Evolutionary conservation across 2,797 vertebrate species (phyloP).

Genomic region (Melopsittacus undulatus): DNA sequence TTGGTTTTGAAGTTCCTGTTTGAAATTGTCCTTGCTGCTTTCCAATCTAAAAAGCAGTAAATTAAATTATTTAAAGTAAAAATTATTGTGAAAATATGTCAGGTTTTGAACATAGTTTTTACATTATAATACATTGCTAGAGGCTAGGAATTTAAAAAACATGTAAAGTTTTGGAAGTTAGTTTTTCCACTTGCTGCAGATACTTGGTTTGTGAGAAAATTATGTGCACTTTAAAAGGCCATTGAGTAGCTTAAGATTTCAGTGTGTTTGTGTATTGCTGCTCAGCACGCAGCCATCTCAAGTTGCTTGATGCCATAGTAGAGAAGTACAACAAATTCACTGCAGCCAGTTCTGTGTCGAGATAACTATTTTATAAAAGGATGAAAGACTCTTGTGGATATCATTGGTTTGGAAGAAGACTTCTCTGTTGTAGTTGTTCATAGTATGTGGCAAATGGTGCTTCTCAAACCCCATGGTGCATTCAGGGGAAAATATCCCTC

Average conservation of each 20-base stretch:
- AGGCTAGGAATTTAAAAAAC: neutral
- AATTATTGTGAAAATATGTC: slow-evolving; percentile 42
- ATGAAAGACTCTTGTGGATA: neutral
- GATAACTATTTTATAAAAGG: neutral
- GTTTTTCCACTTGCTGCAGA: neutral
- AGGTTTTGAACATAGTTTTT: slow-evolving; percentile 2
- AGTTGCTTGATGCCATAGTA: neutral
- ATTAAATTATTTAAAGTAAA: slow-evolving; percentile 59
- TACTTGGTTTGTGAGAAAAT: slow-evolving; percentile 9
- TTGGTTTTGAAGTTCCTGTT: slow-evolving; percentile 60
- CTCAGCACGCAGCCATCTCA: neutral
- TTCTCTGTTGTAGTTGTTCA: neutral
- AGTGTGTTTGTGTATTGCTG: neutral
- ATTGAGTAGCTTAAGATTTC: neutral
- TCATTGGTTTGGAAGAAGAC: neutral
- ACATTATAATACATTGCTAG: neutral
- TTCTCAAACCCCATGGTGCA: neutral
- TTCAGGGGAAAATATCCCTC: neutral
- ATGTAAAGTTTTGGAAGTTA: neutral
- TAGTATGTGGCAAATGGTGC: neutral
- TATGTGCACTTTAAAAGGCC: neutral
- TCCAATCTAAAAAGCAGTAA: slow-evolving; percentile 36
- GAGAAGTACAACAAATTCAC: neutral
- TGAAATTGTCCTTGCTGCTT: slow-evolving; percentile 63
- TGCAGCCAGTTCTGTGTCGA: neutral